Evolutionary conservation across 1,140 invertebrate species (phyloP), one percentile per base, ranked within the genome.

Genomic region (Heliconius congener): DNA sequence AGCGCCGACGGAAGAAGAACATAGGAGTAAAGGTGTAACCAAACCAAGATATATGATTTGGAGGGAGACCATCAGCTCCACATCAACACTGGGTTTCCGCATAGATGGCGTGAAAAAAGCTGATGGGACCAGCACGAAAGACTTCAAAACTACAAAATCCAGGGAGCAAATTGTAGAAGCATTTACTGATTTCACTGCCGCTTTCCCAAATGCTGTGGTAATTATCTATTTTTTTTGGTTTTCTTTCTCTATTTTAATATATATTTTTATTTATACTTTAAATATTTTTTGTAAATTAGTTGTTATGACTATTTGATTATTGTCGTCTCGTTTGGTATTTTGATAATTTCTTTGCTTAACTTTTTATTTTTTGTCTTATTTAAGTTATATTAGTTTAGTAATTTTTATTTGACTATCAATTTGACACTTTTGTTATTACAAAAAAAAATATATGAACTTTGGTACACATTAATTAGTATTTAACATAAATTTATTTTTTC

Each of bases 11-110:
- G 96, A 97, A 76, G 98, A 99, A 90, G 99, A 99, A 93, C 97
- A 98, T 83, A 95, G 96, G 76, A 94, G 98, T 79, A 97, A 98
- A 94, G 99, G 98, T 37, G 98, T 99, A 1, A 99, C 98, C 1
- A 99, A 99, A 94, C 98, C 98, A 0, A 95, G 99, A 73, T 99
- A 99, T 90, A 99, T 99, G 98, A 97, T 99, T 27, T 99, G 99
- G 98, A 95, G 99, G 71, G 99, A 99, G 95, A 98, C 98, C 8
- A 99, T 99, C 87, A 99, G 98, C 34, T 99, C 98, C 27, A 99
- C 99, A 8, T 97, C 98, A 1, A 98, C 97, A 8, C 95, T 99
- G 37, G 99, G 99, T 74, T 99, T 99, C 94, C 95, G 99, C 81
- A 99, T 99, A 85, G 99, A 99, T 94, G 99, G 99, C 9, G 98